Base-by-base conservation (phyloP, 2,888 invertebrate genomes). In the Apamea epomidion region DNA sequence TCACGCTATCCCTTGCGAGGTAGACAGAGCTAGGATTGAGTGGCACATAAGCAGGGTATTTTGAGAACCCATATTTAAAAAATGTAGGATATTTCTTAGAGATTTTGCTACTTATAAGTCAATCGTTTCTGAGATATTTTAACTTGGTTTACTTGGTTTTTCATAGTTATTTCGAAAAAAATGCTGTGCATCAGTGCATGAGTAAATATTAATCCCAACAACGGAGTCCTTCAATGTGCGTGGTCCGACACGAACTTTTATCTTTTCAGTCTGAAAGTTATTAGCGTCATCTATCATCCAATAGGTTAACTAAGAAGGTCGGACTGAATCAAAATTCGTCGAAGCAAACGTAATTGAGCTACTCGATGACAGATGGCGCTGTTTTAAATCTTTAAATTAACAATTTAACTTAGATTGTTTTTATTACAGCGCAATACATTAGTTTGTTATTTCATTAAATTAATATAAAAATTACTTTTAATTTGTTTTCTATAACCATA, bases 321-420 rank as follows among this genome's bases (percentile, higher is more conserved):
- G 5, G 2, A 10, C 16, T 32, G 5, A 29, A 29, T 16, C 2
- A 12, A 7, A 21, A 25, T 25, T 37, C 4, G 21, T 45, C 12
- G 7, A 7, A 18, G 32, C 7, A n/a, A 12, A 12, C 18, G 42
- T 80, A 75, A 42, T 6, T 58, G 0, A n/a, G 10, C 80, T 76
- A 86, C 42, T 76, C 0, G 21, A 18, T 54, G 8, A 65, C 37
- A 87, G 86, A 87, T 82, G 80, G 75, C 88, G 80, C 65, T 74
- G 45, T 21, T 67, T 58, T 10, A 21, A 14, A 64, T 8, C 12
- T n/a, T 5, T 4, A 48, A 77, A 6, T n/a, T 14, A 0, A 3
- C 10, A 2, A 69, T 68, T 25, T 0, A 42, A 42, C 12, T 64
- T 37, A 0, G 21, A 12, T 2, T 12, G n/a, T 21, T 69, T 70